Evolutionary conservation across 2,888 invertebrate genomes (phyloP).

Genomic region (Hemistola chrysoprasaria): DNA sequence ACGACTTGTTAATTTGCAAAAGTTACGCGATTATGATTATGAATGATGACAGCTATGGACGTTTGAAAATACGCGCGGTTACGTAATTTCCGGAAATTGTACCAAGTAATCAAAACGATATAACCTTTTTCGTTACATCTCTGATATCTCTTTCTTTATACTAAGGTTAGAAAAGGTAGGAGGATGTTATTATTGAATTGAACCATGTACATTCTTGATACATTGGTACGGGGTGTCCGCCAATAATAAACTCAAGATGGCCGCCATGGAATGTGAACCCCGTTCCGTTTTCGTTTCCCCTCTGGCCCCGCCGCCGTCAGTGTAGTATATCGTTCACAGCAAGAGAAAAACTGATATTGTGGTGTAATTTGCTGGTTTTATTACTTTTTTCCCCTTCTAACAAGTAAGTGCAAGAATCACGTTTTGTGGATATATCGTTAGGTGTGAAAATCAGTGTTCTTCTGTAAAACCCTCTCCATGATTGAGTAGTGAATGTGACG

Average conservation of each 20-base stretch:
- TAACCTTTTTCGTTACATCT: not conserved
- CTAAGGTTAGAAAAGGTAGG: constrained; percentile 11
- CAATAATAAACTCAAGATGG: constrained; percentile 56
- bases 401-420: constrained; percentile 76
- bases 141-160: constrained; percentile 14
- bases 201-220: constrained; percentile 22
- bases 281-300: constrained; percentile 81
- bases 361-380: constrained; percentile 80
- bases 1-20: too few relatives aligned
- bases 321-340: constrained; percentile 81
- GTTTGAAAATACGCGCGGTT: constrained; percentile 32
- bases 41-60: too few relatives aligned
- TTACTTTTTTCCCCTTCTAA: constrained; percentile 79
- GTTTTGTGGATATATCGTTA: constrained; percentile 56
- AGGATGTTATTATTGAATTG: constrained; percentile 4
- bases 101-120: constrained; percentile 4
- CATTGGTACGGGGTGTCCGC: constrained; percentile 28
- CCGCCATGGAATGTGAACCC: constrained; percentile 73
- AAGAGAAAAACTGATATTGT: constrained; percentile 80
- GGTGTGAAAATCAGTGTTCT: constrained; percentile 52
- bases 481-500: constrained; percentile 82
- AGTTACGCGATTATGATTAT: too few relatives aligned
- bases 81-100: constrained; percentile 32
- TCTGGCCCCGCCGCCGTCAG: constrained; percentile 80
- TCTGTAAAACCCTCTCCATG: constrained; percentile 45